These are phyloP conservation scores for Gouania willdenowi DNA, from an alignment of 2,797 vertebrate species.

Conservation along the genomic window DNA sequence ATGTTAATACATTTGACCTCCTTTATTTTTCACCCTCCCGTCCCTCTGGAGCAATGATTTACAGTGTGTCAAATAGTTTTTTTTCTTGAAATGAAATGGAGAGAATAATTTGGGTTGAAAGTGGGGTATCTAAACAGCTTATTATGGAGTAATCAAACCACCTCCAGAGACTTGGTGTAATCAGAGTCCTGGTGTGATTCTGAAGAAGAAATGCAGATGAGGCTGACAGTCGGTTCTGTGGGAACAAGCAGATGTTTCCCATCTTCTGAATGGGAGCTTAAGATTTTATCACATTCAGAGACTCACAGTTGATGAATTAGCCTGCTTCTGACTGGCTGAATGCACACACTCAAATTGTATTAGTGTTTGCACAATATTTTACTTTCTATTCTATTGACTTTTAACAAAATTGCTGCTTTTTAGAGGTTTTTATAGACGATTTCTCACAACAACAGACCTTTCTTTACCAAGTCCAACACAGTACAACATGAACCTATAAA, in stretches of 20 bases:
- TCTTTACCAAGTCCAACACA: no score
- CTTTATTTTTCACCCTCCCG: conserved; percentile 5
- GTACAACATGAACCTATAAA: no score
- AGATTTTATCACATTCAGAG: conserved; percentile 1
- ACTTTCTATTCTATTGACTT: no score
- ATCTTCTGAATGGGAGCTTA: conserved; percentile 13
- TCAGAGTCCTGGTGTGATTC: conserved; percentile 33
- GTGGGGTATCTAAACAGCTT: conserved; percentile 44
- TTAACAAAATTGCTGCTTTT: no score
- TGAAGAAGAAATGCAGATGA: conserved; percentile 30
- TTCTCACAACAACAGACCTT: no score
- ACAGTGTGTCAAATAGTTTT: conserved; percentile 17
- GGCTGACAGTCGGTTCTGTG: conserved; percentile 13
- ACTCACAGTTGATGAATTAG: neutral
- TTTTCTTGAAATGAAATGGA: conserved; percentile 34
- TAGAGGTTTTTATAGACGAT: no score
- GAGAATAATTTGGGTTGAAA: conserved; percentile 37
- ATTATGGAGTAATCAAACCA: conserved; percentile 49
- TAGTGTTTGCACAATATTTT: no score
- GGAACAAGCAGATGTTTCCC: conserved; percentile 24
- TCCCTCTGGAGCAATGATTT: conserved; percentile 7
- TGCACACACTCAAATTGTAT: neutral
- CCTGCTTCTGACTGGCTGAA: neutral
- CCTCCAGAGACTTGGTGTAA: conserved; percentile 37
- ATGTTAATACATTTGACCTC: conserved; percentile 3